These are phyloP conservation scores for Marisa cornuarietis DNA, from an alignment of 1,140 invertebrate species.

Conservation along the genomic window DNA sequence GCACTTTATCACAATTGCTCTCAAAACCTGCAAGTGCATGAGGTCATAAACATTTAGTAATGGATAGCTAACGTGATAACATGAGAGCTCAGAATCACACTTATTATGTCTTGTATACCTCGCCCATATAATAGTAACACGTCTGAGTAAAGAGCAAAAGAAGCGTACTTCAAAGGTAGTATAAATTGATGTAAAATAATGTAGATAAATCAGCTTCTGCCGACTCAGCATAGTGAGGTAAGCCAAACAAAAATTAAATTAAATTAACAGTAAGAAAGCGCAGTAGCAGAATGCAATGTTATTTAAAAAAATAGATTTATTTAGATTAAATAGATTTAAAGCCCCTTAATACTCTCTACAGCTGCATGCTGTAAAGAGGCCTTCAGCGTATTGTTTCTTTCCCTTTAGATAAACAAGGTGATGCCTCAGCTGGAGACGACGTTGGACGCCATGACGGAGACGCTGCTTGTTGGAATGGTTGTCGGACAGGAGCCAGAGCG, in stretches of 20 bases:
- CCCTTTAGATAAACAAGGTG: background rate
- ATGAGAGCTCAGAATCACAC: no score
- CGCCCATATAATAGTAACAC: background rate
- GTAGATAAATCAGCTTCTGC: background rate
- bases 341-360: background rate
- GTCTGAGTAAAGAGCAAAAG: no score
- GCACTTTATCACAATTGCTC: no score
- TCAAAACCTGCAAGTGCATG: no score
- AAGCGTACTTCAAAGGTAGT: background rate
- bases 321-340: no score
- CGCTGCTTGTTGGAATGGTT: background rate
- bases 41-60: no score
- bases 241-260: background rate
- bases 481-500: background rate
- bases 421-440: background rate
- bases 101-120: no score
- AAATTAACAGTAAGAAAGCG: background rate
- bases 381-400: background rate
- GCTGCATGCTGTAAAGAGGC: background rate
- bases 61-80: background rate
- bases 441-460: background rate
- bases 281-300: background rate
- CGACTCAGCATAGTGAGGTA: background rate
- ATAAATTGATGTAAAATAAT: background rate
- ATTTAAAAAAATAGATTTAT: background rate